These are phyloP conservation scores for Charanyca ferruginea DNA, from an alignment of 2,888 invertebrate species.

Conservation along the genomic window DNA sequence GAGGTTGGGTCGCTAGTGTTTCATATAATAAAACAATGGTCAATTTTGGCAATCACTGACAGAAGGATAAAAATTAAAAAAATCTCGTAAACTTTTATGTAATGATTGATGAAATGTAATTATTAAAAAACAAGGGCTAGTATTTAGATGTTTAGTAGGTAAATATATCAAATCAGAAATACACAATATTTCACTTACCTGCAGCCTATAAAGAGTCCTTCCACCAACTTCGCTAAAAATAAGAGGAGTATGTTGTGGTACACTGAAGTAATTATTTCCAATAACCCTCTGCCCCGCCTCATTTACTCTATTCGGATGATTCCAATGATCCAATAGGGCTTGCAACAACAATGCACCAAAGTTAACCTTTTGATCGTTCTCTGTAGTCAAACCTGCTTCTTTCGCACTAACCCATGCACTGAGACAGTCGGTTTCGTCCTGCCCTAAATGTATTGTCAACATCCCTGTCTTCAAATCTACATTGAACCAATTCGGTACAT, in stretches of 20 bases:
- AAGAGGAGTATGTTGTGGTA: slow-evolving; percentile 98
- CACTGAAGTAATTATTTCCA: slow-evolving; percentile 95
- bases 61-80: too few species aligned
- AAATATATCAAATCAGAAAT: background rate
- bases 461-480: slow-evolving; percentile 99
- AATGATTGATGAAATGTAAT: too few species aligned
- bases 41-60: too few species aligned
- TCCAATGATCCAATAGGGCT: slow-evolving; percentile 99
- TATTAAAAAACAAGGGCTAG: too few species aligned
- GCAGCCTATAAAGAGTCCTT: slow-evolving; percentile 96
- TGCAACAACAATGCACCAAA: slow-evolving; percentile 98
- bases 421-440: slow-evolving; percentile 99
- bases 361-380: slow-evolving; percentile 97
- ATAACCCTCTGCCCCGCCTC: slow-evolving; percentile 94
- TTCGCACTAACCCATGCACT: slow-evolving; percentile 99
- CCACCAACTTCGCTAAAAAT: slow-evolving; percentile 99
- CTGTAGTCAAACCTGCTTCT: slow-evolving; percentile 96
- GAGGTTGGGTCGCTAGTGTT: too few species aligned
- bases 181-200: slow-evolving; percentile 70
- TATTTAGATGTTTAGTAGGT: too few species aligned
- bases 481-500: slow-evolving; percentile 99
- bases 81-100: too few species aligned
- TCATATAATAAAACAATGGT: too few species aligned
- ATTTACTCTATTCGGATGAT: slow-evolving; percentile 92
- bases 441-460: slow-evolving; percentile 98